Evolutionary conservation across 2,888 invertebrate genomes (phyloP).

Genomic region (Diplazon laetatorius): DNA sequence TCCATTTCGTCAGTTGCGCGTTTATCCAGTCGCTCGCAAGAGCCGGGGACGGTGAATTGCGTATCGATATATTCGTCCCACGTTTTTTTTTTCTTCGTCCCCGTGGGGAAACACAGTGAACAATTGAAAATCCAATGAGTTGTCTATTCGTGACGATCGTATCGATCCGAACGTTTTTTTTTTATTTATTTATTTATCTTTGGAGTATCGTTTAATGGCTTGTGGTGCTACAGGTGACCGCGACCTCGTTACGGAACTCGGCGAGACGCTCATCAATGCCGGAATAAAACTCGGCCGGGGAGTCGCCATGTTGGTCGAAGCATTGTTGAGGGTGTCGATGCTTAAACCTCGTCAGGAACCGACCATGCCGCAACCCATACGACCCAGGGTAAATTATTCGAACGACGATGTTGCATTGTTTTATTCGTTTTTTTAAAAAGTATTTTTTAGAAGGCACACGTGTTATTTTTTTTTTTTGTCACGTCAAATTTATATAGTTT

Average conservation of each 20-base stretch:
- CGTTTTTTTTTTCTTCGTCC: constrained; percentile 3
- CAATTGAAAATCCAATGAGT: constrained; percentile 35
- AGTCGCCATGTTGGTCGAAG: constrained; percentile 83
- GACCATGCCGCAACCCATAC: constrained; percentile 83
- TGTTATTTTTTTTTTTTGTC: too few species aligned
- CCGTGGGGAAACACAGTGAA: not conserved
- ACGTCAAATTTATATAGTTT: too few species aligned
- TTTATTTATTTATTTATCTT: constrained; percentile 9
- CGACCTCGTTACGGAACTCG: constrained; percentile 74
- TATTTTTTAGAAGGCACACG: too few species aligned
- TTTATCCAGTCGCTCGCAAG: constrained; percentile 46
- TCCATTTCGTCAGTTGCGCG: constrained; percentile 15
- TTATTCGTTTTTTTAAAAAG: too few species aligned
- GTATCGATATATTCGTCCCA: constrained; percentile 1
- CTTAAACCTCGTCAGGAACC: constrained; percentile 83
- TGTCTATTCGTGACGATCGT: too few species aligned
- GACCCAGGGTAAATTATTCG: constrained; percentile 83
- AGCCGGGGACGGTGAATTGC: not conserved
- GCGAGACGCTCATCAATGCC: constrained; percentile 73
- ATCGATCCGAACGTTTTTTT: constrained; percentile 27
- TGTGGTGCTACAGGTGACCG: constrained; percentile 72
- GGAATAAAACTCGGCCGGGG: constrained; percentile 76
- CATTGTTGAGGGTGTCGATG: constrained; percentile 84
- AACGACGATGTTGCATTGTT: too few species aligned
- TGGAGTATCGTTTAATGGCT: constrained; percentile 51